A percentile compares a stretch with the other conserved stretches of the same genome.
Evolutionary conservation across 1,140 invertebrate genomes (phyloP).

Genomic region (Zelostemma sp.): DNA sequence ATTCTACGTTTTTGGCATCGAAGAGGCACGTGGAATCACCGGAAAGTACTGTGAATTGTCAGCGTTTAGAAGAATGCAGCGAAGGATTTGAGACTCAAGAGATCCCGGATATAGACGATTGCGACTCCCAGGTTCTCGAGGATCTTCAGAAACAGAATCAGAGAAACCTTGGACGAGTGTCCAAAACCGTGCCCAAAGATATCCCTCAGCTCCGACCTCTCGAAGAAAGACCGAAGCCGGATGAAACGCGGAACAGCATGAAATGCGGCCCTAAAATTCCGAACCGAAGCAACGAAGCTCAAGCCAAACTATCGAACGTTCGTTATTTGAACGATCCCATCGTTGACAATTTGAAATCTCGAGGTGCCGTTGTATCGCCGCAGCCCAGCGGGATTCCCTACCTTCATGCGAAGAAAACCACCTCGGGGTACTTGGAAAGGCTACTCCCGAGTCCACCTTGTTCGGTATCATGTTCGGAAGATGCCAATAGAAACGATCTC

Average conservation of each 20-base stretch:
- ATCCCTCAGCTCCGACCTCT: constrained; percentile 41
- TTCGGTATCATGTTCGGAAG: constrained; percentile 66
- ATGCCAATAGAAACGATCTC: constrained; percentile 57
- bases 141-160: constrained; percentile 40
- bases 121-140: constrained; percentile 50
- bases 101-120: constrained; percentile 48
- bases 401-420: constrained; percentile 48
- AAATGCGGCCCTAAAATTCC: constrained; percentile 24
- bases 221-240: constrained; percentile 20
- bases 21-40: constrained; percentile 56
- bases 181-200: constrained; percentile 32
- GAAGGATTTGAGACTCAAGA: constrained; percentile 28
- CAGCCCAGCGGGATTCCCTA: constrained; percentile 74
- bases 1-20: constrained; percentile 25
- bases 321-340: constrained; percentile 49
- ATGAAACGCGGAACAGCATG: constrained; percentile 15
- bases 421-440: constrained; percentile 57
- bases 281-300: constrained; percentile 55
- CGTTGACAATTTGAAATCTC: constrained; percentile 64
- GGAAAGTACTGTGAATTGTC: constrained; percentile 55
- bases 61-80: constrained; percentile 35
- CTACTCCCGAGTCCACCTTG: constrained; percentile 65
- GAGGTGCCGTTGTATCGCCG: constrained; percentile 75
- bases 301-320: constrained; percentile 49
- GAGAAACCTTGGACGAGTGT: constrained; percentile 5